Evolutionary conservation across 1,140 invertebrate species (phyloP).

Genomic region (Stegodyphus dumicola): DNA sequence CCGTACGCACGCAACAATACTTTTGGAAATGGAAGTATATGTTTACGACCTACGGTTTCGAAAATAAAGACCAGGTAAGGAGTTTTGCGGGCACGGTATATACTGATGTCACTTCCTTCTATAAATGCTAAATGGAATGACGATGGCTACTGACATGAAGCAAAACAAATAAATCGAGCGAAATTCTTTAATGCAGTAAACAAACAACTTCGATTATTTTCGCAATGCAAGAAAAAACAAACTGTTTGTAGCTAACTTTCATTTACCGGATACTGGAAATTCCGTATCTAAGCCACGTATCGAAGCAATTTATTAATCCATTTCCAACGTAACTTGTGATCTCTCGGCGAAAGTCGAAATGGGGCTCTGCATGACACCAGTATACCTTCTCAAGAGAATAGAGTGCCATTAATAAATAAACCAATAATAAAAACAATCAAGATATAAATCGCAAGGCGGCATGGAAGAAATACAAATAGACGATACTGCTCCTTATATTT

Average conservation of each 20-base stretch:
- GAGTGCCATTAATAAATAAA: too few relatives aligned
- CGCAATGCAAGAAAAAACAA: background rate
- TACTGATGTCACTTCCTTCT: too few relatives aligned
- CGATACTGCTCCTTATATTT: slow-evolving; percentile 28
- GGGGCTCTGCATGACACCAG: background rate
- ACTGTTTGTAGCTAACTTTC: background rate
- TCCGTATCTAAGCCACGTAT: background rate
- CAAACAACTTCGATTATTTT: background rate
- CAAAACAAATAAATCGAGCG: too few relatives aligned
- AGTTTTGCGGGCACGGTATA: too few relatives aligned
- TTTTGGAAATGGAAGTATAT: too few relatives aligned
- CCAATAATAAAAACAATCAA: background rate
- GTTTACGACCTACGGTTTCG: too few relatives aligned
- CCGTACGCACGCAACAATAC: too few relatives aligned
- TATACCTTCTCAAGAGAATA: too few relatives aligned
- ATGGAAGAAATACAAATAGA: slow-evolving; percentile 25
- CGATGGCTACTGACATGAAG: too few relatives aligned
- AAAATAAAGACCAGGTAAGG: too few relatives aligned
- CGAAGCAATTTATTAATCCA: slow-evolving; percentile 6
- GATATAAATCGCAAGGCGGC: slow-evolving; percentile 40
- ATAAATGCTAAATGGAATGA: too few relatives aligned
- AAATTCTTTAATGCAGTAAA: background rate
- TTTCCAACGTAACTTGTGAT: background rate
- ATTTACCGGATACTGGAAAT: background rate
- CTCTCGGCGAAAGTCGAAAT: background rate